Evolutionary conservation across 1,140 invertebrate species (phyloP), one percentile per base, ranked within the genome.

Genomic region (Bombus consobrinus): DNA sequence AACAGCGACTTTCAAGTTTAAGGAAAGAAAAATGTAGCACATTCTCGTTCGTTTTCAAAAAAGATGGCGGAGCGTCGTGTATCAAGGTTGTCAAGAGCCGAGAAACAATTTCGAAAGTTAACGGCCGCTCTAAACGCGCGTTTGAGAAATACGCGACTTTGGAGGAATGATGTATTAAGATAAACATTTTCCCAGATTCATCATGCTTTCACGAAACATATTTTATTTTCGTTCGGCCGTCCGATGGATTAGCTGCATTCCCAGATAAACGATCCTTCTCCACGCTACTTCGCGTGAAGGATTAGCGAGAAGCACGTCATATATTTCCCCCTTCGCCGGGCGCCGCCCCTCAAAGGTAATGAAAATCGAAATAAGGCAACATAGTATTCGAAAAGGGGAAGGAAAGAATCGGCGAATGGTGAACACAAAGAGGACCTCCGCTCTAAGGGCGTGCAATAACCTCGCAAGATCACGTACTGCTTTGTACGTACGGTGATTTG

Each of bases 251-350:
- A 73, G 69, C 85, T 88, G 88, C 90, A 85, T 88, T 86, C n/a
- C 74, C 71, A 84, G 88, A 90, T 90, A 89, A 92, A 91, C 87
- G 89, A 92, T 88, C 88, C 86, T 74, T 81, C 76, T 85, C 78
- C 90, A 91, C 90, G 90, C 90, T 91, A 91, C 64, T 88, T 91
- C 90, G 90, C 90, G 90, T 91, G 90, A 89, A 91, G 81, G 90
- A 91, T 91, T 91, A 91, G 90, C 80, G 89, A 90, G 89, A 68
- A 71, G 83, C 77, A 81, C 89, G 87, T 90, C 89, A 81, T 90
- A 90, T 88, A 90, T 90, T 78, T 86, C 64, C 66, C 75, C n/a
- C 1, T 25, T 32, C 0, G 62, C 37, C 59, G 25, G n/a, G 59
- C 68, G 15, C 83, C 89, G 83, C 89, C 87, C 59, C 43, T 86